Base-by-base conservation (phyloP, 2,113 vertebrate genomes). In the Cyprinus carpio region DNA sequence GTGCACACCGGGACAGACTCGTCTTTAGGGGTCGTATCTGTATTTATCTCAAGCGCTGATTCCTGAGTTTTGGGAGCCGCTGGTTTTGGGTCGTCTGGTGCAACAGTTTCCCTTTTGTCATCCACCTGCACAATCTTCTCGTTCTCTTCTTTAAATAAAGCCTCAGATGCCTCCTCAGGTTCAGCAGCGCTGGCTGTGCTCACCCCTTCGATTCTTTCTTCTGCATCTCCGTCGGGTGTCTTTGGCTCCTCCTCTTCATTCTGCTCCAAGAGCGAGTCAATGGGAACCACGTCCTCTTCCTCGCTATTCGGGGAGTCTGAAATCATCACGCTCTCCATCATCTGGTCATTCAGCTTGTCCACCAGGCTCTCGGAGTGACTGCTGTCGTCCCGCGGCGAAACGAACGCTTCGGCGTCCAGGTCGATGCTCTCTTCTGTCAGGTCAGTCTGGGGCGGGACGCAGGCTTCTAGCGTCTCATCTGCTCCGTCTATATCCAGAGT, bases 311-410 rank as follows among this genome's bases (percentile, higher is more conserved):
- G 97, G 0, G 98, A 99, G 92, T 99, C 98, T 0, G 97, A 99
- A 85, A 99, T 99, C 90, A 99, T 94, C 75, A 99, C 98, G 0
- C 98, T 99, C 82, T 99, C 98, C 98, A 99, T 98, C 97, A 99
- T 96, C 81, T 98, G 97, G 54, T 99, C 98, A 0, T 95, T 97
- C 6, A 99, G 95, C 84, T 95, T 98, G 83, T 97, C 97, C 15
- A 94, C 89, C 15, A 96, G 94, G 84, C 95, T 94, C 69, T 96
- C 97, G 0, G 96, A 96, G 0, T 94, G 86, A 0, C 90, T 90
- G 29, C 96, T 96, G 89, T 96, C 96, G 1, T 95, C 96, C 75
- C 92, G 96, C 31, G 96, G 96, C 4, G 95, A 96, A 25, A 90
- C 92, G 77, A 96, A 97, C 49, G 93, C 92, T 27, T 96, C 98